Percentiles rank a stretch among this genome's conserved stretches.
Evolutionary conservation across 2,888 invertebrate species (phyloP).

Genomic region (Salpingus planirostris): DNA sequence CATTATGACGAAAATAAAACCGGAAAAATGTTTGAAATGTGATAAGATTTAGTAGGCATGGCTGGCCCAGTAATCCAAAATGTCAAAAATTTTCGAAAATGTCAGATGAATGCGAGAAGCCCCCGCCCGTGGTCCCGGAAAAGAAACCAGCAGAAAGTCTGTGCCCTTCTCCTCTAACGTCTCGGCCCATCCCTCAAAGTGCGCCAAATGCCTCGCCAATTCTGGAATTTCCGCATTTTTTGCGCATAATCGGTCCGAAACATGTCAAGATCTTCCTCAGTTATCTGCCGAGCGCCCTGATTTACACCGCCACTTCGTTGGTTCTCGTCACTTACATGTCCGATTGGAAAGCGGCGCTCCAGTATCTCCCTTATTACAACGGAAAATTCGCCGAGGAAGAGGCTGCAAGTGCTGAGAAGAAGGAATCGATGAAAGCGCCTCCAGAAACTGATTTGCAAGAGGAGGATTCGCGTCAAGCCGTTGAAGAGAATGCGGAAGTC

Average conservation of each 20-base stretch:
- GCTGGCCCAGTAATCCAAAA: no score
- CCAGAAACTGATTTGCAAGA: not conserved
- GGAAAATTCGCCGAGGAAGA: conserved; percentile 15
- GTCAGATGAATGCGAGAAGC: not conserved
- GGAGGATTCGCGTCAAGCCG: no score
- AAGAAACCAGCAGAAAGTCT: conserved; percentile 1
- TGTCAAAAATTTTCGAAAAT: conserved; percentile 1
- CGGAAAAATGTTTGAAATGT: no score
- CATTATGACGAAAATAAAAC: no score
- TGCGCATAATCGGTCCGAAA: conserved; percentile 14
- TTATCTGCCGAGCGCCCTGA: conserved; percentile 16
- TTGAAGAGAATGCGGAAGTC: not conserved
- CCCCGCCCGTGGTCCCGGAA: not conserved
- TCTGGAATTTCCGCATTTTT: conserved; percentile 8
- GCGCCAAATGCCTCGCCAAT: not conserved
- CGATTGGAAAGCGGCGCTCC: conserved; percentile 23
- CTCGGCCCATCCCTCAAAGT: not conserved
- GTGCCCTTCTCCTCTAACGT: no score
- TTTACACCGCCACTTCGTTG: conserved; percentile 13
- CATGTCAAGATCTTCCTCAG: conserved; percentile 13
- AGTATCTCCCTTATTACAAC: conserved; percentile 23
- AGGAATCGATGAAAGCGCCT: not conserved
- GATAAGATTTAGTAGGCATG: no score
- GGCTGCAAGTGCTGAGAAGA: conserved; percentile 1
- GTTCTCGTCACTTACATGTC: conserved; percentile 16